phyloP scores from a whole-genome alignment of 2,113 vertebrate genomes.

The Chamaetylas fuelleborni region DNA sequence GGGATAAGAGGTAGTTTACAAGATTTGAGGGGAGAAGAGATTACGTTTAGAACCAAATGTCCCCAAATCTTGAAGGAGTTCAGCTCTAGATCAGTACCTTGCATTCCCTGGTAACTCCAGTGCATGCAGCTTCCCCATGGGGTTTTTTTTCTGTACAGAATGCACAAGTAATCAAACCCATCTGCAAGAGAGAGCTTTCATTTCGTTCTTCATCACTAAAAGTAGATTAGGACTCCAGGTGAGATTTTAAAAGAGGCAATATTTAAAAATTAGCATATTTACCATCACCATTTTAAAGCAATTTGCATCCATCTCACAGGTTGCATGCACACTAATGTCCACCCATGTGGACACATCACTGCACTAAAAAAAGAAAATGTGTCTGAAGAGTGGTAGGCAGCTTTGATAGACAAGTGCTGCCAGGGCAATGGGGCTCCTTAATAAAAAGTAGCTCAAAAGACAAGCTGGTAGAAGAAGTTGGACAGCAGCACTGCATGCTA shows the following conservation, averaged over 20 bases:
- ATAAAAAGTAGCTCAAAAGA: slow-evolving; percentile 20
- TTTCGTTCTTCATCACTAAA: background rate
- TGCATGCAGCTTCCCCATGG: background rate
- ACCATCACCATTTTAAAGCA: slow-evolving; percentile 14
- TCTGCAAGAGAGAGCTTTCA: background rate
- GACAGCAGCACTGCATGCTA: background rate
- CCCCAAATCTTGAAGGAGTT: background rate
- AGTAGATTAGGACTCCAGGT: slow-evolving; percentile 9
- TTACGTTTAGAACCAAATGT: background rate
- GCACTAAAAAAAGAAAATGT: slow-evolving; percentile 43
- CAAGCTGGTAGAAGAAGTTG: background rate
- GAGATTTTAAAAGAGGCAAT: slow-evolving; percentile 18
- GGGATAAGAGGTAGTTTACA: background rate
- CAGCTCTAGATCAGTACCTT: background rate
- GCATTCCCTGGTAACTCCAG: background rate
- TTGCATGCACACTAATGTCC: background rate
- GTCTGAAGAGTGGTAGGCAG: background rate
- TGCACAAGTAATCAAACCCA: background rate
- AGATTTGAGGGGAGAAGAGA: background rate
- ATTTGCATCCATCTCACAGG: slow-evolving; percentile 36
- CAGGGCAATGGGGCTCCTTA: background rate
- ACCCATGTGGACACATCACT: slow-evolving; percentile 18
- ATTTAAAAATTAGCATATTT: slow-evolving; percentile 56
- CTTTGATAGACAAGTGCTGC: slow-evolving; percentile 13
- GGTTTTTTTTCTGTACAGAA: background rate